Evolutionary conservation across 2,797 vertebrate species (phyloP), one percentile per base, ranked within the genome.

Genomic region (Pitangus sulphuratus): DNA sequence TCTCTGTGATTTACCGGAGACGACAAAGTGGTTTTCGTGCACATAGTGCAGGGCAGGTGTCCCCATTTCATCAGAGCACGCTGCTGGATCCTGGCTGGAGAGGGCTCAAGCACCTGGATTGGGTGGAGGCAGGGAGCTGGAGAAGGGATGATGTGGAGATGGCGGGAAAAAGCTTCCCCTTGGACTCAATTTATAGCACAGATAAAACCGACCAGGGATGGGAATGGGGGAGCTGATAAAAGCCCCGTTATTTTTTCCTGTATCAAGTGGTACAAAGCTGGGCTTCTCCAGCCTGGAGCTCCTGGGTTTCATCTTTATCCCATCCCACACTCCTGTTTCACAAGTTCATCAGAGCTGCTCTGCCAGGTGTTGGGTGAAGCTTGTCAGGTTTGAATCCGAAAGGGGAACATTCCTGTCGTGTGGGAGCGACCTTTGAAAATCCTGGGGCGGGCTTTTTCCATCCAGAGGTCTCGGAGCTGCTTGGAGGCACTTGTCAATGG

Each of bases 91-190:
- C 33, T 13, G 4, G 24, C 24, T 1, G 1, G 42, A 54, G 11
- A 26, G 17, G 37, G 19, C 65, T 88, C 20, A 18, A 28, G 15
- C 4, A 0, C 22, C 33, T 1, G 1, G 18, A 7, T 1, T 35
- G 44, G 69, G 20, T 61, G 88, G 42, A 53, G 26, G 11, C 42
- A 30, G 0, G 0, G n/a, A 61, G n/a, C 28, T 1, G 5, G 58
- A 31, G 53, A 15, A 45, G 4, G 35, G 58, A 25, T 39, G 37
- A 35, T 33, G 33, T 25, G 26, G 47, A 33, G 20, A 8, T 33
- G 40, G 13, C 9, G 25, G 42, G 87, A 26, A 45, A 4, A 83
- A 76, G 15, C 53, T 76, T 76, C 48, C 21, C 24, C 12, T 61
- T 2, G 4, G 24, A 12, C 4, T 44, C 28, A 30, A 11, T 58